Evolutionary conservation across 2,888 invertebrate genomes (phyloP).

Genomic region (Dromius quadrimaculatus): DNA sequence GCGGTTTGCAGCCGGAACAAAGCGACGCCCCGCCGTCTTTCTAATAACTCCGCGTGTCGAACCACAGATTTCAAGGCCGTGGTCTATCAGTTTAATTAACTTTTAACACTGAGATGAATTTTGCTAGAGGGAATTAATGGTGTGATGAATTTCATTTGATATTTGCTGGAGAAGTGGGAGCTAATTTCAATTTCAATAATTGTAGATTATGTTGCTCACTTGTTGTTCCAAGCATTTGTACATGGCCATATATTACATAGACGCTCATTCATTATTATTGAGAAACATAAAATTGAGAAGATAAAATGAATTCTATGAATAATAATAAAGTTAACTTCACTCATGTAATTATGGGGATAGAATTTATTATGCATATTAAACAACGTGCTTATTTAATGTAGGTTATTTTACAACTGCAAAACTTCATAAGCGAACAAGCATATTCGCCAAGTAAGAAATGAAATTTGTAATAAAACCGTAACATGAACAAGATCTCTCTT

Average conservation of each 20-base stretch:
- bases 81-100: constrained; percentile 47
- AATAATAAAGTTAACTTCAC: constrained; percentile 13
- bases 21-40: constrained; percentile 59
- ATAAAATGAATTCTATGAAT: constrained; percentile 21
- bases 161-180: not conserved
- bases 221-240: not conserved
- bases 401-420: constrained; percentile 16
- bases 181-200: too few species aligned
- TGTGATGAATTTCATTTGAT: not conserved
- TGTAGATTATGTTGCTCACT: not conserved
- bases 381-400: constrained; percentile 12
- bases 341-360: constrained; percentile 1
- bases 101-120: constrained; percentile 38
- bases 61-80: constrained; percentile 40
- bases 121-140: not conserved
- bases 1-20: constrained; percentile 53
- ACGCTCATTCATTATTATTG: not conserved
- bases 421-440: constrained; percentile 15
- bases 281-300: constrained; percentile 3
- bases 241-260: not conserved
- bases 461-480: constrained; percentile 17
- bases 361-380: constrained; percentile 21
- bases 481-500: constrained; percentile 21
- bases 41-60: constrained; percentile 58
- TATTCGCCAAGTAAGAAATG: not conserved